phyloP scores from a whole-genome alignment of 2,113 vertebrate genomes.

The Ceyx cyanopectus region DNA sequence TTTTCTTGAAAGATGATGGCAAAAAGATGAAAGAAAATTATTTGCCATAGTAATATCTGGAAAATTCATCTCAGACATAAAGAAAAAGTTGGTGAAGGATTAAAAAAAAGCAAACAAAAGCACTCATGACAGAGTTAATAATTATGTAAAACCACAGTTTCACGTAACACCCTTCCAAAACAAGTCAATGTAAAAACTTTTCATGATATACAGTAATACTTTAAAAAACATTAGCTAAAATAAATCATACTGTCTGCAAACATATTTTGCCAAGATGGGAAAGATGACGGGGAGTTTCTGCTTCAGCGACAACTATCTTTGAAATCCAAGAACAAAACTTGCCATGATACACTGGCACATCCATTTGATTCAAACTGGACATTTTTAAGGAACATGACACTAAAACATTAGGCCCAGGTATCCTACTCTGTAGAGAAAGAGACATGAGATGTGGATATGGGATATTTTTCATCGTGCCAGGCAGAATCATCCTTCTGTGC shows the following conservation, averaged over 20 bases:
- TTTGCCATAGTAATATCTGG: neutral
- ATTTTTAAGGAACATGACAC: neutral
- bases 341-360: neutral
- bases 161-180: neutral
- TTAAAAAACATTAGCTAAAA: neutral
- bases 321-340: neutral
- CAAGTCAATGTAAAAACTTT: neutral
- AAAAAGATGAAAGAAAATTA: neutral
- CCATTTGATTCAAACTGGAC: neutral
- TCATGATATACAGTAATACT: neutral
- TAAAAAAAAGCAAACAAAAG: neutral
- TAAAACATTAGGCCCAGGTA: neutral
- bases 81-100: neutral
- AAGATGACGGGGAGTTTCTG: neutral
- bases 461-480: neutral
- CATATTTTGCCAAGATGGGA: neutral
- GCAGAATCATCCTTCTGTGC: neutral
- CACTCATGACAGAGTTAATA: neutral
- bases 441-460: neutral
- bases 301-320: neutral
- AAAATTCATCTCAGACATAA: neutral
- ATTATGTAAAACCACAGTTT: neutral
- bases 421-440: neutral
- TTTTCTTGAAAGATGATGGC: neutral
- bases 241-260: neutral